Evolutionary conservation across 2,888 invertebrate genomes (phyloP), one percentile per base, ranked within the genome.

Genomic region (Drosophila pseudotalamancana): DNA sequence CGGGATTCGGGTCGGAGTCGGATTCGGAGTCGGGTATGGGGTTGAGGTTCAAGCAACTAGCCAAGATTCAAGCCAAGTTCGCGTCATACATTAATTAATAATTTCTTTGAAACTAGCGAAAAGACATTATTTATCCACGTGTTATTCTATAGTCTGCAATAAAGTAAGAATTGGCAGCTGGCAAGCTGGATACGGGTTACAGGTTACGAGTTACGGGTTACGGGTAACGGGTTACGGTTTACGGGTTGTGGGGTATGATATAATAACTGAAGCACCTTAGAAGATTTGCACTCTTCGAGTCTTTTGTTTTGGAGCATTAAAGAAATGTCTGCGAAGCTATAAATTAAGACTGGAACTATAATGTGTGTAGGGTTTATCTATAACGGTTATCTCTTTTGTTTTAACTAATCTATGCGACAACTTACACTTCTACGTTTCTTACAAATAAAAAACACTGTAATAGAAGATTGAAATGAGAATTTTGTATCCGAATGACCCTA

Each of bases 11-110:
- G 4, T 32, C 18, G 18, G 16, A 11, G 5, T 12, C 6, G 21
- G 12, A 6, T 8, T 21, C 9, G 21, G 4, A 5, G 2, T 40
- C 9, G n/a, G 19, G 6, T 6, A 19, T 3, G 37, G 6, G 8
- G 0, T 12, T 18, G 37, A 29, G 29, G 3, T 9, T 3, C 34
- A 48, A 42, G 46, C 37, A 63, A 42, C 64, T 51, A 31, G 53
- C 46, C 37, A 45, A 46, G 59, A 54, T 32, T 51, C 40, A 60
- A 63, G 42, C 51, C 40, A 49, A 43, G 40, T 57, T 37, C 19
- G 50, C 51, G 34, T 60, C 56, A 48, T 65, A 84, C 76, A 76
- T 81, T 81, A 84, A 84, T 80, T 81, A 81, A 81, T 80, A 84
- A 81, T 76, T 73, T 77, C 61, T 70, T 76, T 67, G 54, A 72